phyloP scores from a whole-genome alignment of 2,113 vertebrate species.

The Meleagris gallopavo region DNA sequence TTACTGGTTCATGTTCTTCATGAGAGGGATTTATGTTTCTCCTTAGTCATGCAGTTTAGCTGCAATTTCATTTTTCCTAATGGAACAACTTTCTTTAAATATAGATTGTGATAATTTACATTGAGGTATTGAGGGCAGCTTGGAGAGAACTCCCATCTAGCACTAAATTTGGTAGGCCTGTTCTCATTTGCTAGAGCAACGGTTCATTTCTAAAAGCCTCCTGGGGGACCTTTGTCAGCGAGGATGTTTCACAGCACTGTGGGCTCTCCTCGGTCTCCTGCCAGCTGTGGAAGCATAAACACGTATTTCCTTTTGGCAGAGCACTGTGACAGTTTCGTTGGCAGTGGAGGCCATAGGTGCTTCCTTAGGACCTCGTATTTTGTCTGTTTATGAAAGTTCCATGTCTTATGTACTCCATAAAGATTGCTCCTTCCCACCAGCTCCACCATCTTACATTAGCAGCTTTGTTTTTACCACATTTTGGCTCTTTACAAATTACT shows the following conservation, averaged over 20 bases:
- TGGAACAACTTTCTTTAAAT: neutral
- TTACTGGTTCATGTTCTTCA: fast-evolving
- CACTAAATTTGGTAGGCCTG: neutral
- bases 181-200: neutral
- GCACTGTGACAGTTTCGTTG: fast-evolving
- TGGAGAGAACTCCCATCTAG: neutral
- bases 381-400: neutral
- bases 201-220: neutral
- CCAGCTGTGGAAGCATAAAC: neutral
- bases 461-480: neutral
- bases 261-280: neutral
- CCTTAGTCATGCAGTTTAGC: neutral
- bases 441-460: neutral
- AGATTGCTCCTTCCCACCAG: neutral
- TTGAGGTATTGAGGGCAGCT: neutral
- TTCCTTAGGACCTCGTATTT: neutral
- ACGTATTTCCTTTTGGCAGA: neutral
- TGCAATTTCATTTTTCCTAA: neutral
- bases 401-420: neutral
- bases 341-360: fast-evolving
- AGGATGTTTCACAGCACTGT: neutral
- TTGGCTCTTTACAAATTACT: neutral
- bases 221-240: fast-evolving
- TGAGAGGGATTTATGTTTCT: neutral
- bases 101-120: neutral